These are phyloP conservation scores for Podarcis siculus DNA, from an alignment of 2,797 vertebrate species.

Conservation along the genomic window DNA sequence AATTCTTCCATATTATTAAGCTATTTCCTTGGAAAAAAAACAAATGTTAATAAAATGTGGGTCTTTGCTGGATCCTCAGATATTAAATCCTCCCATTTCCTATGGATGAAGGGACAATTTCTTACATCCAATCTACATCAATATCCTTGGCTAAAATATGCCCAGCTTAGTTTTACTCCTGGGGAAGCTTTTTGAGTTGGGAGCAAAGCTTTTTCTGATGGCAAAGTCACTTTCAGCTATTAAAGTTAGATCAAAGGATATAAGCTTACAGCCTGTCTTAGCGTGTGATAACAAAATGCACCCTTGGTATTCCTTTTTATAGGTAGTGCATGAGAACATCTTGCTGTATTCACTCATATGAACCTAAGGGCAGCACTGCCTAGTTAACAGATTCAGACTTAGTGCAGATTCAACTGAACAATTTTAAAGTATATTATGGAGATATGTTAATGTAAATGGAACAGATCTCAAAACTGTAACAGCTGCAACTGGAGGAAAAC, in stretches of 20 bases:
- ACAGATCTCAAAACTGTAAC: neutral
- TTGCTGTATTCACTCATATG: neutral
- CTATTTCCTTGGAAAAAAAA: neutral
- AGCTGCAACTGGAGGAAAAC: no score
- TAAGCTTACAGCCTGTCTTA: constrained; percentile 22
- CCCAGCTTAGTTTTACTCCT: constrained; percentile 20
- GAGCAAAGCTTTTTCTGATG: constrained; percentile 23
- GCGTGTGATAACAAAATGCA: constrained; percentile 25
- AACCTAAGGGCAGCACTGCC: neutral
- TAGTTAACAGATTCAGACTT: neutral
- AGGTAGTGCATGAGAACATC: neutral
- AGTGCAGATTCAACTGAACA: neutral
- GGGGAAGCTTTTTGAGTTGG: constrained; percentile 6
- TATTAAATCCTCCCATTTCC: neutral
- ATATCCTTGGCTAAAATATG: constrained; percentile 26
- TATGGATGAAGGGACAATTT: constrained; percentile 15
- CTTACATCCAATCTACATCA: constrained; percentile 34
- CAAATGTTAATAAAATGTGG: constrained; percentile 3
- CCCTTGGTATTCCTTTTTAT: constrained; percentile 17
- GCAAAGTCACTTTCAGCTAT: constrained; percentile 33
- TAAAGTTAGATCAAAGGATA: constrained; percentile 35
- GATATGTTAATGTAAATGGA: neutral
- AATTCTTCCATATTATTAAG: neutral
- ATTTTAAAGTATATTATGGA: neutral
- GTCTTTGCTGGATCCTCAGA: neutral